These are phyloP conservation scores for Autographa gamma DNA, from an alignment of 2,888 invertebrate genomes.

Conservation along the genomic window DNA sequence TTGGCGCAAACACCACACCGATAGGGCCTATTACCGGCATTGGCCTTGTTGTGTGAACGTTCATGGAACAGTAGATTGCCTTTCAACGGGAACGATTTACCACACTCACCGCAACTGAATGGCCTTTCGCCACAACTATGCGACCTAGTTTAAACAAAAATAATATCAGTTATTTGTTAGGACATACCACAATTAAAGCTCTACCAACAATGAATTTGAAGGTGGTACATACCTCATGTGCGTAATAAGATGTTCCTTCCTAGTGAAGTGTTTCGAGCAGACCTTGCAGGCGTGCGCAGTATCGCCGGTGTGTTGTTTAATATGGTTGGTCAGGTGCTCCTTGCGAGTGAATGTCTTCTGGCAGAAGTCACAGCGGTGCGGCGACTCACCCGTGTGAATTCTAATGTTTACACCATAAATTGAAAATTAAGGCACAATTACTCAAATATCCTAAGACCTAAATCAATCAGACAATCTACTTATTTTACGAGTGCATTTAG, in stretches of 20 bases:
- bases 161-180: neutral
- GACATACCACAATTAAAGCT: neutral
- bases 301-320: conserved; percentile 92
- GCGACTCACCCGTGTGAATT: conserved; percentile 92
- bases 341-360: conserved; percentile 93
- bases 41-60: conserved; percentile 94
- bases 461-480: too few relatives aligned
- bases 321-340: conserved; percentile 91
- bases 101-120: conserved; percentile 95
- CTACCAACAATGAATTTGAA: neutral
- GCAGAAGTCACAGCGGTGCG: conserved; percentile 92
- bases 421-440: too few relatives aligned
- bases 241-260: conserved; percentile 92
- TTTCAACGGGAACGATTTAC: conserved; percentile 95
- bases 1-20: conserved; percentile 95
- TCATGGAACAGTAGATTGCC: conserved; percentile 96
- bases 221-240: conserved; percentile 90
- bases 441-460: too few relatives aligned
- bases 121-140: conserved; percentile 94
- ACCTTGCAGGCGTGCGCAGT: conserved; percentile 92
- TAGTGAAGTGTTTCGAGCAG: conserved; percentile 92
- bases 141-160: conserved; percentile 67
- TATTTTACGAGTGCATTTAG: too few relatives aligned
- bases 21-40: conserved; percentile 90
- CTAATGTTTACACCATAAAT: conserved; percentile 59